Evolutionary conservation across 2,113 vertebrate species (phyloP), one percentile per base, ranked within the genome.

Genomic region (Sebastes schlegelii): DNA sequence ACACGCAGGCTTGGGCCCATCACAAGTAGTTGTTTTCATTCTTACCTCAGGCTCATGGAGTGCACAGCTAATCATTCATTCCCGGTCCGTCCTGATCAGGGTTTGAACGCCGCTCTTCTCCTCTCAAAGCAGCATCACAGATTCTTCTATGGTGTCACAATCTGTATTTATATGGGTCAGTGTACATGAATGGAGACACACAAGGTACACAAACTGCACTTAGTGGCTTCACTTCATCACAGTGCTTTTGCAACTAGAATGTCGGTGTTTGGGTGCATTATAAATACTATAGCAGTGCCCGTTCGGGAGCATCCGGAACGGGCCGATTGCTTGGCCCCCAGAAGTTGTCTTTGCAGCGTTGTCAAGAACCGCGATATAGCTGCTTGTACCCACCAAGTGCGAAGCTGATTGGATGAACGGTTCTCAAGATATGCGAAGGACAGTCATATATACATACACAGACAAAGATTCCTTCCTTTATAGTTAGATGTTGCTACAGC

Each of bases 81-180:
- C 52, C 62, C 68, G 60, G 63, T 71, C 49, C 21, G 45, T 13
- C 43, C 17, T 62, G 69, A 90, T 81, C 61, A 58, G 51, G 23
- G 61, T 72, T 83, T 57, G n/a, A 78, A 45, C 19, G 8, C 68
- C 34, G 21, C 65, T 74, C 51, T 23, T 73, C 11, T 16, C 17
- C 19, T 46, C 19, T 65, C 62, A 54, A 52, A 67, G 73, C 82
- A 71, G 42, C 71, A 45, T 46, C 23, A 54, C 42, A 43, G 65
- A 67, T 72, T 60, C 17, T 54, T 51, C 42, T 61, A 2, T 26
- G 61, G 46, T 23, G 21, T 57, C 4, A 52, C 21, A 16, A 68
- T 40, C 48, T 54, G 34, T 19, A 58, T 80, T 78, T 62, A 72
- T 64, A 57, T 40, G 74, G 49, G 65, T 81, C 67, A 16, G 4